Percentiles rank a stretch among this genome's conserved stretches.
Evolutionary conservation across 2,113 vertebrate species (phyloP).

Genomic region (Dicaeum eximium): DNA sequence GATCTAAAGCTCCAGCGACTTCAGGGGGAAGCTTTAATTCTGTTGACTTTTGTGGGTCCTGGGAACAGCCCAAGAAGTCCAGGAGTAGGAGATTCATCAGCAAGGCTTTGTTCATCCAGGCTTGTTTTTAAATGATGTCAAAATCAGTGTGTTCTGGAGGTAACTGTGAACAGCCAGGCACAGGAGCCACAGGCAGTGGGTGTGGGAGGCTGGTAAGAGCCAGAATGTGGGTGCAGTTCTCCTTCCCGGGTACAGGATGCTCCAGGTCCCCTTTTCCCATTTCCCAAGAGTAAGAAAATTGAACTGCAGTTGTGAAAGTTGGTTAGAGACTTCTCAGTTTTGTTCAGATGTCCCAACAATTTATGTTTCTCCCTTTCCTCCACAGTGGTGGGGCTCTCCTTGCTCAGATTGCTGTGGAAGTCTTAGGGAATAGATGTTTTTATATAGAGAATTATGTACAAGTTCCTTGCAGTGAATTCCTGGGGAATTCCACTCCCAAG

Average conservation of each 20-base stretch:
- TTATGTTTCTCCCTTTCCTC: not conserved
- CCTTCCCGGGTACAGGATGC: no score
- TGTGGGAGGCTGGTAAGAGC: not conserved
- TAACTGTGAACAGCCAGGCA: slow-evolving; percentile 15
- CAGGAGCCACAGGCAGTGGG: not conserved
- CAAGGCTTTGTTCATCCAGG: not conserved
- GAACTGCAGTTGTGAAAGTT: not conserved
- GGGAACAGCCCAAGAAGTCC: not conserved
- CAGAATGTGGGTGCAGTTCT: not conserved
- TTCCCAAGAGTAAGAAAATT: not conserved
- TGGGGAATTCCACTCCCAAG: not conserved
- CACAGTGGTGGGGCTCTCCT: not conserved
- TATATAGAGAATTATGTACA: not conserved
- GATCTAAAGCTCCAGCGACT: not conserved
- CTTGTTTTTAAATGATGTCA: not conserved
- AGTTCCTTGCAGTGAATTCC: not conserved
- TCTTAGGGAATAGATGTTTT: not conserved
- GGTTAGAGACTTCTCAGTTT: not conserved
- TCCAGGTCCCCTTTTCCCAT: not conserved
- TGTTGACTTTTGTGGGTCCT: slow-evolving; percentile 15
- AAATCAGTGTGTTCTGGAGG: not conserved
- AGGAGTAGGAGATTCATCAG: not conserved
- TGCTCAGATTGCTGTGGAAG: not conserved
- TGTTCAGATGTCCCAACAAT: not conserved
- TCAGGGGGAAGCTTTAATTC: slow-evolving; percentile 16